Base-by-base conservation (phyloP, 2,888 invertebrate genomes). In the Brachylomia viminalis region DNA sequence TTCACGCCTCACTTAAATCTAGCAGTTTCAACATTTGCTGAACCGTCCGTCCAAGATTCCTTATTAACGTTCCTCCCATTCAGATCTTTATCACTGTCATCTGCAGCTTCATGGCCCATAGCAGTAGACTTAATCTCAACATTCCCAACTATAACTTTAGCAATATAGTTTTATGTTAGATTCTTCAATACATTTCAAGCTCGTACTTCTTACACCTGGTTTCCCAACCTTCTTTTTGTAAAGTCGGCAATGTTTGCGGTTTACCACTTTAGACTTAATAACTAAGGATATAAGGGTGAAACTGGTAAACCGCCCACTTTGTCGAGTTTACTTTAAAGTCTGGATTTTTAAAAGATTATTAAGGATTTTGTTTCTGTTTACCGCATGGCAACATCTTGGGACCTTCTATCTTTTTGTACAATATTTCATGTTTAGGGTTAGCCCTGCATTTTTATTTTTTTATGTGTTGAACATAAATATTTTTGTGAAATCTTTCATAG, bases 81-180 rank as follows among this genome's bases (percentile, higher is more conserved):
- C 27, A 65, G 45, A 80, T 72, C 72, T 86, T 86, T 83, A 86
- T 73, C 77, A 75, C 81, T 73, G 66, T 69, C 66, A 77, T 86
- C 65, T 75, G 61, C 75, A 86, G 80, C 38, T 86, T 77, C 77
- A 82, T 74, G 38, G 70, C 27, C 70, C 59, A 76, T 76, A 82
- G 80, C 69, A 69, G 75, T 74, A 71, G 72, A 80, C 71, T 79
- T 77, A 71, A 79, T 75, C 30, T 33, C 56, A 33, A 27, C 72
- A 56, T 56, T 72, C 15, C 17, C 65, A 65, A 75, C 85, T 70
- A 83, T 78, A 77, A 75, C 54, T 65, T 62, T 47, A 80, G 73
- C 67, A 74, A 65, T 78, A 75, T 77, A 68, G 58, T 80, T 85
- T 86, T 83, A 84, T 74, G 66, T 72, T 33, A 33, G 47, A 71